Evolutionary conservation across 1,140 invertebrate genomes (phyloP).

Genomic region (Pemphigus obesinymphae): DNA sequence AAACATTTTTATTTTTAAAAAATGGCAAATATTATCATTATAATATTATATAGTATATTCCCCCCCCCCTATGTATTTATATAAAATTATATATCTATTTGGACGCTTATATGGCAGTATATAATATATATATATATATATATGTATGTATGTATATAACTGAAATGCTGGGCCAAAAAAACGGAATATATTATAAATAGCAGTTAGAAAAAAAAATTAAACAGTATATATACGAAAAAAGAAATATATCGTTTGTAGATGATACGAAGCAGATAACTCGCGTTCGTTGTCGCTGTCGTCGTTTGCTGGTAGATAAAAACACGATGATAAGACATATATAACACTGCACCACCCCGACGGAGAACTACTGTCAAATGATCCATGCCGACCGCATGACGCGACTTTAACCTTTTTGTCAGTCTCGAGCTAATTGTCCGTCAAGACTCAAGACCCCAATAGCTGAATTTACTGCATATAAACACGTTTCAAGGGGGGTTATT

Average conservation of each 20-base stretch:
- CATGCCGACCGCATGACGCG: not conserved
- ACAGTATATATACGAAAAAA: not conserved
- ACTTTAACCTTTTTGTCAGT: slow-evolving; percentile 25
- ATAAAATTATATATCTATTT: too few species aligned
- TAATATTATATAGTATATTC: too few species aligned
- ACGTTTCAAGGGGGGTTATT: not conserved
- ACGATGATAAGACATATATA: not conserved
- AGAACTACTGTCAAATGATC: not conserved
- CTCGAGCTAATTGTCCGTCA: slow-evolving; percentile 14
- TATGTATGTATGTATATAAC: too few species aligned
- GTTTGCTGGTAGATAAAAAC: not conserved
- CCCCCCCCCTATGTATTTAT: too few species aligned
- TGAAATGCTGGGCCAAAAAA: not conserved
- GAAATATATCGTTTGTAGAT: not conserved
- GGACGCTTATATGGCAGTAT: too few species aligned
- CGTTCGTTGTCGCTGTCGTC: not conserved
- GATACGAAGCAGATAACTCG: not conserved
- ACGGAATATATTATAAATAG: not conserved
- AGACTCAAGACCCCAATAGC: not conserved
- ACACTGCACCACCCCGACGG: not conserved
- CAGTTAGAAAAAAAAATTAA: not conserved
- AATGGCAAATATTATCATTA: too few species aligned
- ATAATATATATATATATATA: too few species aligned
- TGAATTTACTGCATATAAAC: not conserved
- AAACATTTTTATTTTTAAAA: too few species aligned